Evolutionary conservation across 1,140 invertebrate genomes (phyloP).

Genomic region (Thaumetopoea pityocampa): DNA sequence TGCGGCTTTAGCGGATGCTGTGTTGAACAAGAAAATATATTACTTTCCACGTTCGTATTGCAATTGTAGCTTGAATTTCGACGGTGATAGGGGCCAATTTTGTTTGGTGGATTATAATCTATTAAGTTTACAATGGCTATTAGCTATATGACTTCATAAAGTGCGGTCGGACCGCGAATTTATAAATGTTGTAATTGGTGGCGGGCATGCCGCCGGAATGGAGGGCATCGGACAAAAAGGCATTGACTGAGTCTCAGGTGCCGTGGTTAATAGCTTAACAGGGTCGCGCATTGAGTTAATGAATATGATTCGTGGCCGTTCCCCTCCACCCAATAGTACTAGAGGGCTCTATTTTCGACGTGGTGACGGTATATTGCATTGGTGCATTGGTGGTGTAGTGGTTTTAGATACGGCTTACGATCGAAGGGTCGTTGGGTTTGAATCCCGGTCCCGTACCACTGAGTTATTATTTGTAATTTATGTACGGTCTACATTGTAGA

Average conservation of each 20-base stretch:
- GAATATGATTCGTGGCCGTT: conserved; percentile 19
- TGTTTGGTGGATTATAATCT: conserved; percentile 14
- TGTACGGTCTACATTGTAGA: too few species aligned
- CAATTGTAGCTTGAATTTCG: conserved; percentile 15
- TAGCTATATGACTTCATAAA: conserved; percentile 54
- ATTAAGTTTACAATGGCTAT: conserved; percentile 44
- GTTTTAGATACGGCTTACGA: too few species aligned
- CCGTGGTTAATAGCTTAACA: conserved; percentile 43
- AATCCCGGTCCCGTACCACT: too few species aligned
- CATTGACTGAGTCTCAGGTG: conserved; percentile 29
- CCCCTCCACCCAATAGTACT: conserved; percentile 7
- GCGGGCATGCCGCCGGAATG: conserved; percentile 39
- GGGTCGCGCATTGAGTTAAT: conserved; percentile 43
- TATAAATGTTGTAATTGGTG: conserved; percentile 60
- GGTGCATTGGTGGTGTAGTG: too few species aligned
- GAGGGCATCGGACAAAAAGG: conserved; percentile 35
- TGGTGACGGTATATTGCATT: neutral
- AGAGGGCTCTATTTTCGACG: conserved; percentile 25
- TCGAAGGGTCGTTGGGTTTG: too few species aligned
- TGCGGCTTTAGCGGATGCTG: conserved; percentile 48
- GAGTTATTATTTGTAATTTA: too few species aligned
- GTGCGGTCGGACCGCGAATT: conserved; percentile 39
- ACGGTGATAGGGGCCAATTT: conserved; percentile 25
- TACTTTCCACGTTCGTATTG: conserved; percentile 12
- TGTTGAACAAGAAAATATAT: conserved; percentile 29